Evolutionary conservation across 2,113 vertebrate species (phyloP).

Genomic region (Urocynchramus pylzowi): DNA sequence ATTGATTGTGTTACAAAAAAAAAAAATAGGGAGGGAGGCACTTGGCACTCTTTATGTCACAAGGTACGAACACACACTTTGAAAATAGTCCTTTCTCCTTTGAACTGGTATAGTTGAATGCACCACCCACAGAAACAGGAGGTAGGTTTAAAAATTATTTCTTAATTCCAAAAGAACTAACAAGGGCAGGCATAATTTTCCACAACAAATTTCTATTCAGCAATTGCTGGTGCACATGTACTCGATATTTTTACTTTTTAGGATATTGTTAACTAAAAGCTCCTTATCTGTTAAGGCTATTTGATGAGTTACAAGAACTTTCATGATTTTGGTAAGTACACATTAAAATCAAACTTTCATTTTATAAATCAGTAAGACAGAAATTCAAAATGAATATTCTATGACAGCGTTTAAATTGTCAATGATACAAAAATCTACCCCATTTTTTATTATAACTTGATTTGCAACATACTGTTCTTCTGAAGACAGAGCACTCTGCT

Average conservation of each 20-base stretch:
- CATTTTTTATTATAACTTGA: neutral
- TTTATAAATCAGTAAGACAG: neutral
- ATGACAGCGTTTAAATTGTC: neutral
- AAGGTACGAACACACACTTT: rapidly evolving
- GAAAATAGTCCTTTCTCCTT: neutral
- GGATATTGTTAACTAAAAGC: neutral
- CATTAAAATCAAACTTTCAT: neutral
- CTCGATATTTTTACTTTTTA: neutral
- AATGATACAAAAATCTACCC: neutral
- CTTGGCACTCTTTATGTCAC: neutral
- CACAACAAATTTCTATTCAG: neutral
- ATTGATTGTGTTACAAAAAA: neutral
- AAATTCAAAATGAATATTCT: neutral
- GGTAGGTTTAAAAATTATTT: neutral
- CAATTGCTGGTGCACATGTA: neutral
- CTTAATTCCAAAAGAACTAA: neutral
- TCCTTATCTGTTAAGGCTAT: neutral
- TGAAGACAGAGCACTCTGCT: neutral
- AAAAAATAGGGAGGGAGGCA: neutral
- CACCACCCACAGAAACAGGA: neutral
- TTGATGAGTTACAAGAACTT: neutral
- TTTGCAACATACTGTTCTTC: neutral
- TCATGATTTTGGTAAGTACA: neutral
- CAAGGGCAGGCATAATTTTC: neutral
- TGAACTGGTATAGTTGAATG: neutral